phyloP scores from a whole-genome alignment of 1,140 invertebrate genomes.

The Saccostrea cuccullata region DNA sequence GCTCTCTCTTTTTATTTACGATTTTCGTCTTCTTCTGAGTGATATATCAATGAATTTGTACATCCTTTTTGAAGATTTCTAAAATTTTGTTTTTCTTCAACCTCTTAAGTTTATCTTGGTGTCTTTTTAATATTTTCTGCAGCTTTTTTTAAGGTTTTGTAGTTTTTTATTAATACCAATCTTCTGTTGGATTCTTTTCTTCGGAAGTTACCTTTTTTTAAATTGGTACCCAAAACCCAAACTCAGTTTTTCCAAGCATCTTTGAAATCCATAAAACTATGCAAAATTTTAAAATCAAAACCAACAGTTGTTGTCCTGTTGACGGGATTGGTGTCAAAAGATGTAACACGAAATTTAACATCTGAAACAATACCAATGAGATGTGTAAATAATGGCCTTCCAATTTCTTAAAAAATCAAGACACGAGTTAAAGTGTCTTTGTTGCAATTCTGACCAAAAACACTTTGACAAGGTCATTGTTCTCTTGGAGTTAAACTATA shows the following conservation, averaged over 20 bases:
- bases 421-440: not conserved
- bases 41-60: not conserved
- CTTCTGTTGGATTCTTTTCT: not conserved
- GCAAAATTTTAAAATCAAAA: conserved; percentile 2
- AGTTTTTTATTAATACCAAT: not conserved
- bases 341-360: not conserved
- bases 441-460: too few species aligned
- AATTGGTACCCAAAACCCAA: not conserved
- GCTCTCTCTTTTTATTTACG: conserved; percentile 65
- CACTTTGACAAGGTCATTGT: too few species aligned
- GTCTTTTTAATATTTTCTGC: not conserved
- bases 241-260: not conserved
- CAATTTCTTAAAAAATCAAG: not conserved
- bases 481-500: too few species aligned
- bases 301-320: not conserved
- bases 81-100: not conserved
- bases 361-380: conserved; percentile 1
- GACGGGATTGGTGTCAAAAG: not conserved
- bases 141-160: not conserved
- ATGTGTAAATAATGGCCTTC: not conserved
- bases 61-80: not conserved
- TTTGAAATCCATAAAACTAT: not conserved
- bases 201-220: not conserved
- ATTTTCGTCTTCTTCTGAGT: conserved; percentile 38
- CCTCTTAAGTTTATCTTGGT: not conserved